Evolutionary conservation across 92 coral and sea anemone species (phyloP).

Genomic region (Scolanthus callimorphus): DNA sequence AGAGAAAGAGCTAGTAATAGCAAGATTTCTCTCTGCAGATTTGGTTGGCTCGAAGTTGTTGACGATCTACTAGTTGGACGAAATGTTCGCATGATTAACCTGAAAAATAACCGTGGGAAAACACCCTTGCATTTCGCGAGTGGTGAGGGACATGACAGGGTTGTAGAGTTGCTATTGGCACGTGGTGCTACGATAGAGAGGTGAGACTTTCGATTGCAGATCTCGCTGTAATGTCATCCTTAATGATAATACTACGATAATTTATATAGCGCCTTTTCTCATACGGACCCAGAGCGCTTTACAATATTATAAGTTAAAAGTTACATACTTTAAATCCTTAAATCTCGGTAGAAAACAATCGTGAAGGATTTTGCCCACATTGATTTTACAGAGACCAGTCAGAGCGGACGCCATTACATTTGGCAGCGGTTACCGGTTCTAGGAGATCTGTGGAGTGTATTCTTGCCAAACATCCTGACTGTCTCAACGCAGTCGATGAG

Average conservation of each 20-base stretch:
- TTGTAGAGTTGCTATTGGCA: conserved; percentile 47
- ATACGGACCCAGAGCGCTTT: no score
- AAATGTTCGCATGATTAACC: conserved; percentile 54
- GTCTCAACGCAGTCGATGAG: conserved; percentile 49
- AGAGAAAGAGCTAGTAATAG: no score
- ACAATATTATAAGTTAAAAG: no score
- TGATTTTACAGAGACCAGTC: conserved; percentile 35
- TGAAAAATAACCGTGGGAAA: conserved; percentile 49
- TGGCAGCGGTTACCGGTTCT: conserved; percentile 51
- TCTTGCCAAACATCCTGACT: conserved; percentile 44
- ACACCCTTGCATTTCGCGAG: conserved; percentile 67
- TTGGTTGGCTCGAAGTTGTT: conserved; percentile 59
- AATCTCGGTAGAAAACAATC: no score
- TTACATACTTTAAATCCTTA: no score
- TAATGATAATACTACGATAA: no score
- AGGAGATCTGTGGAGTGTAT: conserved; percentile 32
- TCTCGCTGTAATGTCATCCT: not conserved
- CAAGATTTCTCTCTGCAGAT: no score
- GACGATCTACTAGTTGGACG: conserved; percentile 48
- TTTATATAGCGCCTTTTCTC: no score
- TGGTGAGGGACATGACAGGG: conserved; percentile 64
- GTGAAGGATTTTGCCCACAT: no score
- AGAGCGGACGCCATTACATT: conserved; percentile 49
- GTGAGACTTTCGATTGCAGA: conserved; percentile 8
- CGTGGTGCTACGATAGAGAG: conserved; percentile 59